Evolutionary conservation across 2,797 vertebrate genomes (phyloP).

Genomic region (Allobates femoralis): DNA sequence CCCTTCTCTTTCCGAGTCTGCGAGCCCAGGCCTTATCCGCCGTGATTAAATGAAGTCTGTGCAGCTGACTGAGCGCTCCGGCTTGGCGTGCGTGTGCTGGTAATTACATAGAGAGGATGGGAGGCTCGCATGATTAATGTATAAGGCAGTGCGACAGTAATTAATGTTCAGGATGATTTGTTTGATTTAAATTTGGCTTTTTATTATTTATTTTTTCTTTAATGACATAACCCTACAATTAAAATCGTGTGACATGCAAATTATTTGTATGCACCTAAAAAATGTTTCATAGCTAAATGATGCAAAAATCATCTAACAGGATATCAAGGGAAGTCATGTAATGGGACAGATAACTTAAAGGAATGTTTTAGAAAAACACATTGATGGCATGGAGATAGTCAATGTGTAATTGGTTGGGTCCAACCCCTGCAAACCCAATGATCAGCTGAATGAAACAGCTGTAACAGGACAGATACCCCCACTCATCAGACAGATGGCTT

Average conservation of each 20-base stretch:
- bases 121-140: constrained; percentile 62
- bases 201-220: constrained; percentile 59
- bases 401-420: neutral
- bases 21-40: constrained; percentile 29
- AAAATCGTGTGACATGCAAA: constrained; percentile 33
- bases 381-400: neutral
- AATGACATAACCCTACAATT: constrained; percentile 57
- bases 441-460: neutral
- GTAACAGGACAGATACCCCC: neutral
- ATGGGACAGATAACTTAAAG: neutral
- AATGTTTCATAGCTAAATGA: neutral
- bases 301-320: neutral
- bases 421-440: neutral
- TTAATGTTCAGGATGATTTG: constrained; percentile 61
- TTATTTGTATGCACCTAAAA: constrained; percentile 8
- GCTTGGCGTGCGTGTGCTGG: constrained; percentile 53
- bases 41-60: constrained; percentile 59
- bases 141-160: constrained; percentile 59
- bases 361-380: neutral
- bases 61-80: constrained; percentile 52
- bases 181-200: constrained; percentile 62
- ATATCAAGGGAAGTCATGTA: neutral
- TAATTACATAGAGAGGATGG: constrained; percentile 60
- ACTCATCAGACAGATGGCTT: neutral
- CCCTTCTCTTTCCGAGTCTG: neutral